These are phyloP conservation scores for Acrocephalus arundinaceus DNA, from an alignment of 2,113 vertebrate genomes.

Conservation along the genomic window DNA sequence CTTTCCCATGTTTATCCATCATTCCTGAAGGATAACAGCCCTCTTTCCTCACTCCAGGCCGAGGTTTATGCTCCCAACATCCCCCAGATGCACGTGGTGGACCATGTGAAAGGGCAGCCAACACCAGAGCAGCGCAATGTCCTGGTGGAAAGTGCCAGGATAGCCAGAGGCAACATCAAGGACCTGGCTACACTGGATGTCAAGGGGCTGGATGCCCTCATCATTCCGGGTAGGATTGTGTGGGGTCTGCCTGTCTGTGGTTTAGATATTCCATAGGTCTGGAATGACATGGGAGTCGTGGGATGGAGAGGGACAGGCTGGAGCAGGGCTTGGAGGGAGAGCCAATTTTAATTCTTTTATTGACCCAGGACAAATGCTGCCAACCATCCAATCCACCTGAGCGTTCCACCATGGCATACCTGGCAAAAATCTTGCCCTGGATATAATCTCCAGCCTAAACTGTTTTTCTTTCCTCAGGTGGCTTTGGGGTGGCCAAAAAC, in stretches of 20 bases:
- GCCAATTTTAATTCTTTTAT: neutral
- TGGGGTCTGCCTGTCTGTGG: neutral
- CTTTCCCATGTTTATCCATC: accelerated
- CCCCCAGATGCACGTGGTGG: conserved; percentile 88
- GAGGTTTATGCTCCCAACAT: conserved; percentile 83
- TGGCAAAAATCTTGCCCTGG: neutral
- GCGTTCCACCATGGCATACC: neutral
- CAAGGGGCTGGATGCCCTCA: conserved; percentile 80
- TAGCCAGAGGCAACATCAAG: conserved; percentile 84
- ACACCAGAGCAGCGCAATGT: conserved; percentile 82
- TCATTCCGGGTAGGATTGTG: conserved; percentile 80
- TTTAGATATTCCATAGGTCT: neutral
- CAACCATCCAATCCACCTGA: neutral
- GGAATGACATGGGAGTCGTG: neutral
- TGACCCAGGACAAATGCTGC: neutral
- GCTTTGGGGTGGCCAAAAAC: conserved; percentile 88
- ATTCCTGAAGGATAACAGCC: neutral
- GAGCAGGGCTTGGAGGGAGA: neutral
- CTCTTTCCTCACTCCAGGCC: conserved; percentile 60
- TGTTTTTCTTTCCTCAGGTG: conserved; percentile 69
- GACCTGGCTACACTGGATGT: conserved; percentile 79
- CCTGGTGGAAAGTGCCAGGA: conserved; percentile 84
- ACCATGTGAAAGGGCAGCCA: conserved; percentile 81
- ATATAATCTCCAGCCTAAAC: neutral
- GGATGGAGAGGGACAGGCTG: neutral